Evolutionary conservation across 2,113 vertebrate genomes (phyloP), one percentile per base, ranked within the genome.

Genomic region (Phalacrocorax carbo): DNA sequence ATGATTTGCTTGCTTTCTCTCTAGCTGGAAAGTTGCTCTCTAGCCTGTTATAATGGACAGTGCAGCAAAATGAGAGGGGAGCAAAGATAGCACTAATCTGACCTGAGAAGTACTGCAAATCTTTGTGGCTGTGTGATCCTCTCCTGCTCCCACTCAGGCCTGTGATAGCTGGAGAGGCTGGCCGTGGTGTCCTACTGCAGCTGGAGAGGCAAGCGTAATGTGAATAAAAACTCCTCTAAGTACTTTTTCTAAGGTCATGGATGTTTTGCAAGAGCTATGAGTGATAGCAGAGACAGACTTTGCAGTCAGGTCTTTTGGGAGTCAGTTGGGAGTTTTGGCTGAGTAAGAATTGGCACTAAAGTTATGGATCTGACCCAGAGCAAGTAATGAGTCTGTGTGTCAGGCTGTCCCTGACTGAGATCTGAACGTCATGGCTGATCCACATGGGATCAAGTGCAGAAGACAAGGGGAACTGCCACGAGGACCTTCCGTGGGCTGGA

Each of bases 221-320:
- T 44, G 60, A 78, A 92, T 38, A 36, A 94, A 91, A 82, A 44
- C 29, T 71, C 32, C 38, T 81, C 44, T 46, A 46, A 46, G 52
- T 64, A 30, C 64, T 51, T 95, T 93, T 68, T 66, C 36, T 82
- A 84, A 82, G 75, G 72, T 94, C 44, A 32, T 27, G 44, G 65
- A 20, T 68, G 34, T 87, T 94, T 94, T 91, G 77, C 77, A 95
- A 89, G 93, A 85, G 32, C 55, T 90, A n/a, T 20, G 34, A 77
- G n/a, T 51, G 65, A 82, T 57, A 52, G 64, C 61, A 91, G 80
- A 82, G 80, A 76, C 34, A 26, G n/a, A 11, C 25, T 95, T 82
- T 54, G 91, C 80, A 84, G 62, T 76, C 13, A 21, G 29, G 34
- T 54, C 44, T 91, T 76, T 32, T 76, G 73, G 61, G 60, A 93